Evolutionary conservation across 2,113 vertebrate genomes (phyloP), one percentile per base, ranked within the genome.

Genomic region (Rhegmatorhina hoffmannsi): DNA sequence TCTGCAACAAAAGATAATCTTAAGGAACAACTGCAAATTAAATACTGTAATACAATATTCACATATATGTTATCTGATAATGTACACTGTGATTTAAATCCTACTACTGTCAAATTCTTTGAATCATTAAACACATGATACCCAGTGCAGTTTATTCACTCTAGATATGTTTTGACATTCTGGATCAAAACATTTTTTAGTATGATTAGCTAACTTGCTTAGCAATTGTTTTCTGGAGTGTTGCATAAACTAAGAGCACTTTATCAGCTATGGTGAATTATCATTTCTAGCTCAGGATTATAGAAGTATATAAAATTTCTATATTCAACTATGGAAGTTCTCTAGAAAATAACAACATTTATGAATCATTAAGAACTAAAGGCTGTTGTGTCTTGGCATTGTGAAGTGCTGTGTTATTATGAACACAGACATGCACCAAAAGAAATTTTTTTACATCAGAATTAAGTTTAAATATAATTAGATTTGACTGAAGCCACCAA

Each of bases 1-100:
- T 90, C 44, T 77, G 33, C 50, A 81, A 75, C 56, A 62, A 44
- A 55, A 88, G 58, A 62, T 53, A 84, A 90, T 84, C 52, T 77
- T 49, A 49, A 89, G 68, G 75, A 95, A 89, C 78, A 94, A 92
- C 58, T 84, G 73, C 40, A 73, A 95, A 95, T 82, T 90, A 79
- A 88, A 88, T 75, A 56, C 20, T 0, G 4, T 70, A 91, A 94
- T 66, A 43, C 9, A 49, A 81, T 90, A 84, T 67, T 77, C 44
- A 81, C 67, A 64, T 91, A 34, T 58, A 55, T 28, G 55, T 84
- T 94, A 80, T 49, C 64, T 4, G 15, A 75, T 73, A 73, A 91
- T 7, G 19, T 88, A 77, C 43, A 50, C 49, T 64, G 64, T 74
- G 76, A 88, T 90, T 93, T 93, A 82, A 96, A 89, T 89, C 56